phyloP scores from a whole-genome alignment of 2,797 vertebrate genomes.

The Acomys russatus region DNA sequence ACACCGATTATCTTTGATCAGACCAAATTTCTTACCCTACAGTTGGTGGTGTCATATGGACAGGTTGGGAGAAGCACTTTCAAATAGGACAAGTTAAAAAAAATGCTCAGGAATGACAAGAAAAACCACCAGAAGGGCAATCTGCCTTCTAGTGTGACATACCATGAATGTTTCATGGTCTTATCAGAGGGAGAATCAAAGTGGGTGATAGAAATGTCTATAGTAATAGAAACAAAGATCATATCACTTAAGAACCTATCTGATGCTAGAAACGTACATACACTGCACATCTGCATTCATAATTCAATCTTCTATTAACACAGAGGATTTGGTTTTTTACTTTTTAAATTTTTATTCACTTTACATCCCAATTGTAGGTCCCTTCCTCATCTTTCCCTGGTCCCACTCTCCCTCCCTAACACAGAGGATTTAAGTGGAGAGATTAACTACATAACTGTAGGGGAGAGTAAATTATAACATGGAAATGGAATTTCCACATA shows the following conservation, averaged over 20 bases:
- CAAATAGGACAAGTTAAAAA: neutral
- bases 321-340: too few relatives aligned
- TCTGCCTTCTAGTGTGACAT: neutral
- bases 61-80: conserved; percentile 1
- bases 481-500: neutral
- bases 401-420: too few relatives aligned
- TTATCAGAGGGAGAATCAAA: conserved; percentile 29
- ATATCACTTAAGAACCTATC: neutral
- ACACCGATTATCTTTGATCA: neutral
- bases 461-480: neutral
- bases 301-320: neutral
- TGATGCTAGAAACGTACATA: neutral
- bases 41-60: neutral
- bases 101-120: neutral
- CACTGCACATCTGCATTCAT: neutral
- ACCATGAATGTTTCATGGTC: neutral
- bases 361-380: too few relatives aligned
- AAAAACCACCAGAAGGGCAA: neutral
- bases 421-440: neutral
- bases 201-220: neutral
- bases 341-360: too few relatives aligned
- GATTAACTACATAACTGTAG: neutral
- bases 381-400: too few relatives aligned
- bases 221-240: conserved; percentile 20
- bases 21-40: neutral